These are phyloP conservation scores for Pycnonotus jocosus DNA, from an alignment of 2,113 vertebrate genomes.

Conservation along the genomic window DNA sequence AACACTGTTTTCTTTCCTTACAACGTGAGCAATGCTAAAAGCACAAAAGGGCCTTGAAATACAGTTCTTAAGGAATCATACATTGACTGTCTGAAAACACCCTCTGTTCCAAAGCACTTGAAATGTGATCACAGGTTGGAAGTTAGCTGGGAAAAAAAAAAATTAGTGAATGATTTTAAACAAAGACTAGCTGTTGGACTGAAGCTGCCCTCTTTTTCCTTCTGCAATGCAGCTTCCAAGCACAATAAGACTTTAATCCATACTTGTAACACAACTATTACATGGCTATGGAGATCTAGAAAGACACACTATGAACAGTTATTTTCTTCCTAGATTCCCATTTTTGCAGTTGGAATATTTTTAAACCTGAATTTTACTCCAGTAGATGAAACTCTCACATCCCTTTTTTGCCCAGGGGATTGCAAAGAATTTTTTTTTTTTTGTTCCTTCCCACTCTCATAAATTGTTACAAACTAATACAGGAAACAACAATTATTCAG, in stretches of 20 bases:
- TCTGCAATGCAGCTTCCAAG: not conserved
- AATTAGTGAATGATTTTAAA: not conserved
- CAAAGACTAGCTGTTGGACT: not conserved
- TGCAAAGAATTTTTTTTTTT: not conserved
- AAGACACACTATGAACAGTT: not conserved
- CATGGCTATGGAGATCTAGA: not conserved
- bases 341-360: not conserved
- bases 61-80: not conserved
- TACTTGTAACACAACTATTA: not conserved
- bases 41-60: not conserved
- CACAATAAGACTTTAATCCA: not conserved
- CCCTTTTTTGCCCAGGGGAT: not conserved
- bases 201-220: not conserved
- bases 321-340: not conserved
- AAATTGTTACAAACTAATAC: constrained; percentile 44
- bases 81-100: not conserved
- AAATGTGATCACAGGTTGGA: constrained; percentile 1
- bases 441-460: not conserved
- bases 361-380: not conserved
- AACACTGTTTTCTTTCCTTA: not conserved
- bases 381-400: not conserved
- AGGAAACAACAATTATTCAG: constrained; percentile 52
- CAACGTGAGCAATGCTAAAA: not conserved
- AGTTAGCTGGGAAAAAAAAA: not conserved
- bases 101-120: not conserved